Percentiles rank a stretch among this genome's conserved stretches.
phyloP scores from a whole-genome alignment of 2,888 invertebrate species.

The Stegophylla sp. region DNA sequence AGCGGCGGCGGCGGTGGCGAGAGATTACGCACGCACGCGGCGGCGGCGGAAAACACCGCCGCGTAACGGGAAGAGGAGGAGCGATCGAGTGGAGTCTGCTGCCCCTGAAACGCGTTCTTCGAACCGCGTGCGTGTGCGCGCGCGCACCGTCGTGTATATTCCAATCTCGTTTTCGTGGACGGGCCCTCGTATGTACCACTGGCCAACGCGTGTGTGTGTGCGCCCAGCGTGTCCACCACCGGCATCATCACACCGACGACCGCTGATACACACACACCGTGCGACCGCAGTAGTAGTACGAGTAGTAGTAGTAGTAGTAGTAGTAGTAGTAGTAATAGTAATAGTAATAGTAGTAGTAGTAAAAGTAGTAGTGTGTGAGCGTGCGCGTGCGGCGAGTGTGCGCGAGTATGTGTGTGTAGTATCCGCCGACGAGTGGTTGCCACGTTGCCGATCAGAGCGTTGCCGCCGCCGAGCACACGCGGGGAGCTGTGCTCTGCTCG shows the following conservation, averaged over 20 bases:
- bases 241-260: background rate
- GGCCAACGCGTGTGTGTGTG: background rate
- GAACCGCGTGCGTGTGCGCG: conserved; percentile 19
- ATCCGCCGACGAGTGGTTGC: conserved; percentile 32
- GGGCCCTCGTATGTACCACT: background rate
- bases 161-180: conserved; percentile 54
- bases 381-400: background rate
- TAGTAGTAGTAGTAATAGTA: conserved; percentile 26
- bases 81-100: conserved; percentile 16
- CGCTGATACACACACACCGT: background rate
- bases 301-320: conserved; percentile 34
- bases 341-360: conserved; percentile 9
- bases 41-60: conserved; percentile 16
- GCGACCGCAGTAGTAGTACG: conserved; percentile 6
- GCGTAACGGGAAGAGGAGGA: conserved; percentile 43
- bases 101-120: conserved; percentile 52
- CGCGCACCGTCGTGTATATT: conserved; percentile 5
- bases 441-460: conserved; percentile 54
- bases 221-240: background rate
- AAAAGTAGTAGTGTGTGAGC: background rate
- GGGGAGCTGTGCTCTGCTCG: too few relatives aligned
- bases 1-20: background rate
- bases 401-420: background rate
- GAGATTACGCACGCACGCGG: conserved; percentile 49
- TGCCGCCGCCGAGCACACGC: background rate